Percentiles rank a stretch among this genome's conserved stretches.
Evolutionary conservation across 2,113 vertebrate species (phyloP).

Genomic region (Enhydra lutris): DNA sequence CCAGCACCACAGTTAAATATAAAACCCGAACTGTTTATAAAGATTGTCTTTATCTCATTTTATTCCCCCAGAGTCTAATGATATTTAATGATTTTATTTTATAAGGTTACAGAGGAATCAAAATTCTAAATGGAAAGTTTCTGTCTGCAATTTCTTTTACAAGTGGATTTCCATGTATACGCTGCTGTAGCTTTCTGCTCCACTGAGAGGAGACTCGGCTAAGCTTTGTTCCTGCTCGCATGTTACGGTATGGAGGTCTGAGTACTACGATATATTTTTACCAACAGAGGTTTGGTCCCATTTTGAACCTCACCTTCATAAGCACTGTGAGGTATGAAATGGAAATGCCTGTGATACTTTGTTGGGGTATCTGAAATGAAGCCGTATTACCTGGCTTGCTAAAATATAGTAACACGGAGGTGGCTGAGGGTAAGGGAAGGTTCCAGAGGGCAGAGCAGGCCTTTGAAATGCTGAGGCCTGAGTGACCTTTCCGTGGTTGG

Average conservation of each 20-base stretch:
- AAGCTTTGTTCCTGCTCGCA: background rate
- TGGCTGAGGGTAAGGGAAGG: too few species aligned
- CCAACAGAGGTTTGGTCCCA: background rate
- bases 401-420: too few species aligned
- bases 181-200: background rate
- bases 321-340: background rate
- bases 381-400: too few species aligned
- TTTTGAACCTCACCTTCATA: background rate
- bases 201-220: background rate
- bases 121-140: background rate
- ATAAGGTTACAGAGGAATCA: conserved; percentile 7
- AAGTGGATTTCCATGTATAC: background rate
- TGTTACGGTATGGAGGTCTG: background rate
- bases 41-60: background rate
- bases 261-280: background rate
- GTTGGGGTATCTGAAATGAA: too few species aligned
- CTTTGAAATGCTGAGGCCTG: too few species aligned
- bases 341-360: background rate
- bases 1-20: background rate
- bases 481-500: too few species aligned
- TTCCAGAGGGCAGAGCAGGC: too few species aligned
- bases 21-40: conserved; percentile 43
- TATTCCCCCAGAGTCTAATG: background rate
- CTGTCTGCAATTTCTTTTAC: background rate
- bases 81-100: background rate